phyloP scores from a whole-genome alignment of 2,888 invertebrate genomes.

The Heliconius ethilla region DNA sequence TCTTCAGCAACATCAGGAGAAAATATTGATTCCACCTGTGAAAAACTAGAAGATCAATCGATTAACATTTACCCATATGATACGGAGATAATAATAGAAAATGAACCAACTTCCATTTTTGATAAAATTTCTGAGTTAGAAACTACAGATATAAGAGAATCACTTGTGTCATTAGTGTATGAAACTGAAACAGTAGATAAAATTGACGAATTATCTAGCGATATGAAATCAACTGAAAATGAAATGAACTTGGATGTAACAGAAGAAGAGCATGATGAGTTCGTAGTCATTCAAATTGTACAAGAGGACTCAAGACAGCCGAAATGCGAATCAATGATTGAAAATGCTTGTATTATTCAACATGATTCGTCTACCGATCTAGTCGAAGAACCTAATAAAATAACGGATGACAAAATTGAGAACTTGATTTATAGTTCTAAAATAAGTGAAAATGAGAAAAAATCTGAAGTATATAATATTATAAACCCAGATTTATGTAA shows the following conservation, averaged over 20 bases:
- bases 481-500: neutral
- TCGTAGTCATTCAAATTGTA: constrained; percentile 41
- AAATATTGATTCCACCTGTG: neutral
- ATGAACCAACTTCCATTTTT: neutral
- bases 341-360: neutral
- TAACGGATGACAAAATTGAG: constrained; percentile 42
- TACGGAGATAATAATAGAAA: neutral
- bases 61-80: neutral
- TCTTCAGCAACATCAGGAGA: neutral
- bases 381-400: constrained; percentile 42
- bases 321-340: neutral
- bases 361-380: constrained; percentile 29
- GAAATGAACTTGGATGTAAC: constrained; percentile 30
- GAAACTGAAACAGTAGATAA: constrained; percentile 55
- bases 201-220: constrained; percentile 21
- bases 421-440: constrained; percentile 25
- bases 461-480: neutral
- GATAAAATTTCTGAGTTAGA: constrained; percentile 18
- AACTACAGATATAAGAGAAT: constrained; percentile 46
- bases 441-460: constrained; percentile 31
- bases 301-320: constrained; percentile 11
- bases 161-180: constrained; percentile 63
- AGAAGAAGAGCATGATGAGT: constrained; percentile 39
- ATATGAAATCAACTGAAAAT: constrained; percentile 1
- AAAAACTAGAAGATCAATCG: neutral